Evolutionary conservation across 2,113 vertebrate genomes (phyloP).

Genomic region (Stegastes partitus): DNA sequence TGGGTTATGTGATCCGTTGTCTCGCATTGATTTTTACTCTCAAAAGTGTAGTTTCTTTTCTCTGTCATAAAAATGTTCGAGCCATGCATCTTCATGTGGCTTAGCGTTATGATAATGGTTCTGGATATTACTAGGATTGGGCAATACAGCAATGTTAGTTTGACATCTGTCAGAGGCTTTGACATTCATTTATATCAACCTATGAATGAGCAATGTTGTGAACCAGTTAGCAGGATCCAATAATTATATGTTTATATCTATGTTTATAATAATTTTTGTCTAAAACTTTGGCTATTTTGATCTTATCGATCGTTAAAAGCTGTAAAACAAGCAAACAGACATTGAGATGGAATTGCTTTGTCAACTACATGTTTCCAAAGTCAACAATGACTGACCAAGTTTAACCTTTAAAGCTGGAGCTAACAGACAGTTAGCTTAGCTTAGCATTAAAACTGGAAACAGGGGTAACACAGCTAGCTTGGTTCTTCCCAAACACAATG

Average conservation of each 20-base stretch:
- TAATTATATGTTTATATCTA: too few relatives aligned
- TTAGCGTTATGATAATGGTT: not conserved
- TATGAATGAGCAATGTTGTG: not conserved
- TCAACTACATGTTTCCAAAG: not conserved
- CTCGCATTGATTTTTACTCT: conserved; percentile 14
- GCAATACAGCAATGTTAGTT: not conserved
- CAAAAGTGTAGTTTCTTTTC: not conserved
- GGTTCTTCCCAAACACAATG: too few relatives aligned
- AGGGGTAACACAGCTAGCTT: too few relatives aligned
- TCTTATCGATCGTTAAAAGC: not conserved
- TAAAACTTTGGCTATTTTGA: not conserved
- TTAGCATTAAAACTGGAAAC: too few relatives aligned
- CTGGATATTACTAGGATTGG: not conserved
- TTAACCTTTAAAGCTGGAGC: not conserved
- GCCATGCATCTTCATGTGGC: conserved; percentile 9
- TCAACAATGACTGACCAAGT: not conserved
- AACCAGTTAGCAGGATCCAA: not conserved
- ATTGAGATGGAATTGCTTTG: not conserved
- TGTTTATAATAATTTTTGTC: too few relatives aligned
- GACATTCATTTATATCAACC: not conserved
- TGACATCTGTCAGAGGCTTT: not conserved
- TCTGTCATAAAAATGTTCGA: conserved; percentile 7
- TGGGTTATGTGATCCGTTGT: conserved; percentile 21
- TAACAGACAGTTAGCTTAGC: too few relatives aligned
- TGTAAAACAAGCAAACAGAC: not conserved